Evolutionary conservation across 2,888 invertebrate genomes (phyloP).

Genomic region (Pheosia gnoma): DNA sequence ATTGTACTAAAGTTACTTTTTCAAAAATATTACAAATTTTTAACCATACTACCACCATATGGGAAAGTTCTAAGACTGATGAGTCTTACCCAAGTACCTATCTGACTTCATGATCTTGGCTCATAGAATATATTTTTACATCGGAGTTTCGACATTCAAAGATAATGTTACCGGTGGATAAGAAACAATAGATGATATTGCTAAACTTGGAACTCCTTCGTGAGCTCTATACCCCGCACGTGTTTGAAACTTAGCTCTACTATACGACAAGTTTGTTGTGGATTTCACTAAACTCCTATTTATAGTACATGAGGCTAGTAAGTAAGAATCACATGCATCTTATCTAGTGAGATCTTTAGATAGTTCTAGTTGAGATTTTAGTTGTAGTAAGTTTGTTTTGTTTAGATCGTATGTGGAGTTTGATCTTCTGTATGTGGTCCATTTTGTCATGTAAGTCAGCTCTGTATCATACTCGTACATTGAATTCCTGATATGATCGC

Average conservation of each 20-base stretch:
- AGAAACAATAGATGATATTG: constrained; percentile 34
- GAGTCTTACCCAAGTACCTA: no score
- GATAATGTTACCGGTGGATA: constrained; percentile 29
- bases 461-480: no score
- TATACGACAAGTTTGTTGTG: not conserved
- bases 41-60: no score
- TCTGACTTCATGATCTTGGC: not conserved
- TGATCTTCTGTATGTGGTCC: no score
- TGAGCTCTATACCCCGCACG: constrained; percentile 9
- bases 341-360: not conserved
- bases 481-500: no score
- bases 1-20: no score
- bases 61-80: no score
- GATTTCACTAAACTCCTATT: not conserved
- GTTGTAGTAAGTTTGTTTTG: no score
- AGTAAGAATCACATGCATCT: not conserved
- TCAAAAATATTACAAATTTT: no score
- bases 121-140: constrained; percentile 21
- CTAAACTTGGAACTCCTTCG: constrained; percentile 29
- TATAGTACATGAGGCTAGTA: not conserved
- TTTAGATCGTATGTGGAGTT: no score
- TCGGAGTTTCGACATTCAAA: constrained; percentile 19
- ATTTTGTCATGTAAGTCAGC: no score
- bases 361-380: no score
- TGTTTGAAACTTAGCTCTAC: constrained; percentile 15